Base-by-base conservation (phyloP, 1,140 invertebrate genomes). In the Antheraea pernyi region DNA sequence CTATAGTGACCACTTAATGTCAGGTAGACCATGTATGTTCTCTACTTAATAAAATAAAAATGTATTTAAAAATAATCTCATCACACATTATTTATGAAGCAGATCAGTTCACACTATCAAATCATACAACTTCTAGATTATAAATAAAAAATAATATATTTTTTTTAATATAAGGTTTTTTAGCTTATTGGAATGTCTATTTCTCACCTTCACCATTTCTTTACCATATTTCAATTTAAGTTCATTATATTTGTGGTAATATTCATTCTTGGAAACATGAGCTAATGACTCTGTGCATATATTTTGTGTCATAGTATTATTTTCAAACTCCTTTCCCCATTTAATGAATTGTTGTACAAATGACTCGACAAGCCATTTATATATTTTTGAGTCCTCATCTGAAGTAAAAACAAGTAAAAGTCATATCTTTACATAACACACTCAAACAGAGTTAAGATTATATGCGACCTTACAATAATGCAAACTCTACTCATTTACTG, bases 171-270 rank as follows among this genome's bases (percentile, higher is more conserved):
- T 4, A 30, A 30, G 22, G 4, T 4, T 30, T n/a, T n/a, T 30
- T 4, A 30, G 4, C 22, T 30, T 53, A 53, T 6, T 53, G 13
- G 0, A n/a, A 70, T 60, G 18, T 60, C 3, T 42, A 67, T 69
- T 19, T 18, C 19, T 76, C 77, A 88, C 96, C 93, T 95, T 86
- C 19, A 96, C 94, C 79, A 98, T 93, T 42, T 95, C 88, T 72
- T 92, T 89, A 4, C 95, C 96, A 94, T 98, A 98, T 85, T 96
- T 97, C 1, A 92, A 76, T 88, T 99, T 99, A 11, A 98, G 85
- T 19, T 94, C 71, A 77, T 95, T 95, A 87, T 98, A 98, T 36
- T 96, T 91, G 46, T 84, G 71, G 80, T 94, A 95, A 87, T 98
- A 98, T 68, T 94, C 92, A 66, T 96, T 95, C 39, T 94, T 79